A percentile compares a stretch with the other conserved stretches of the same genome.
Conservation (phyloP, 30 jellyfish, hydroid and myxozoan species). For the Hydractinia symbiolongicarpus region DNA sequence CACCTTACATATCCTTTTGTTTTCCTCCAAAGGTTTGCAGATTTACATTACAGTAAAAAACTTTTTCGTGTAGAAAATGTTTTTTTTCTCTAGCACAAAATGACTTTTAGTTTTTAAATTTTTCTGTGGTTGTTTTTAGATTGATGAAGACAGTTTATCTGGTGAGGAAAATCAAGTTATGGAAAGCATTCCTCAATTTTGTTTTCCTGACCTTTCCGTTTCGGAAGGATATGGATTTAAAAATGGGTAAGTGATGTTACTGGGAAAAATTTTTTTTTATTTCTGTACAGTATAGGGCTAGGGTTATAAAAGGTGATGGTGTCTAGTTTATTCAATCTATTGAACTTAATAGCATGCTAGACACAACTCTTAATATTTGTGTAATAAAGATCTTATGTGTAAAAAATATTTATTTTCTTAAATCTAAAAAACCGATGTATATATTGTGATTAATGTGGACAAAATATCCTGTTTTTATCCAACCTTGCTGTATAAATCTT, state of each 20-base stretch:
- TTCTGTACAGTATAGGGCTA: too few species aligned
- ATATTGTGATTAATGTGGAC: too few species aligned
- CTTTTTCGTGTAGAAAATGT: not conserved
- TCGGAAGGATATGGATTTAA: constrained; percentile 15
- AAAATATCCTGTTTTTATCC: too few species aligned
- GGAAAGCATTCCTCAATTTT: constrained; percentile 80
- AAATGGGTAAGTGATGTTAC: not conserved
- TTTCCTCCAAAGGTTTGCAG: constrained; percentile 80
- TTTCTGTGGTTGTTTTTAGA: not conserved
- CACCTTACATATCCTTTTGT: constrained; percentile 60
- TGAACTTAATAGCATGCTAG: not conserved
- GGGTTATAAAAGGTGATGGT: not conserved
- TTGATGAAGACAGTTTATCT: constrained; percentile 27
- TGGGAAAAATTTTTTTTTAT: too few species aligned
- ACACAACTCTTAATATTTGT: too few species aligned
- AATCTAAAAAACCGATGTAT: too few species aligned
- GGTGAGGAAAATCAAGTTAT: constrained; percentile 40
- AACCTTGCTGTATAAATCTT: too few species aligned
- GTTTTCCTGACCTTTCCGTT: constrained; percentile 61
- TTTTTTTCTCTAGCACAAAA: not conserved
- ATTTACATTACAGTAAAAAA: not conserved
- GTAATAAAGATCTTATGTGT: too few species aligned
- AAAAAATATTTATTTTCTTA: too few species aligned
- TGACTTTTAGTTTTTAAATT: not conserved
- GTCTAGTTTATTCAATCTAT: not conserved